Conservation (phyloP, 2,888 invertebrate genomes). For the Acanthosoma haemorrhoidale region DNA sequence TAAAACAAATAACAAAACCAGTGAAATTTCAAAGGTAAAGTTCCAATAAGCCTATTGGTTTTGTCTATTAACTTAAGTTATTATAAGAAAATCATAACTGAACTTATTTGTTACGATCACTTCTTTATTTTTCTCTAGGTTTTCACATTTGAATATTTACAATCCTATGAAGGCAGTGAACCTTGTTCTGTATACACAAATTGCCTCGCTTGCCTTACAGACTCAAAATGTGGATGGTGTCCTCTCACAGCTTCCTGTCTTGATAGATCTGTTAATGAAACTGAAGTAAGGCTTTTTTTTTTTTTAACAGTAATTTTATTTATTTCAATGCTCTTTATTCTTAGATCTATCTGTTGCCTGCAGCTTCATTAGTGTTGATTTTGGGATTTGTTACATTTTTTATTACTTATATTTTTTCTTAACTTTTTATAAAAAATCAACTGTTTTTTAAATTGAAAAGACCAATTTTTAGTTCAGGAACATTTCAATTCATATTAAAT, state of each 20-base stretch:
- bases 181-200: slow-evolving; percentile 71
- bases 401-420: too few species aligned
- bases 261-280: slow-evolving; percentile 62
- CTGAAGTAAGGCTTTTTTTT: slow-evolving; percentile 50
- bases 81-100: too few species aligned
- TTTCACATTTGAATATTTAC: slow-evolving; percentile 82
- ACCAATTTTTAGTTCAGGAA: too few species aligned
- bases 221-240: slow-evolving; percentile 90
- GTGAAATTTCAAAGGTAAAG: slow-evolving; percentile 64
- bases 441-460: too few species aligned
- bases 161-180: slow-evolving; percentile 77
- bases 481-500: too few species aligned
- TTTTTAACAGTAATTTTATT: too few species aligned
- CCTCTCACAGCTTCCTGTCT: slow-evolving; percentile 68
- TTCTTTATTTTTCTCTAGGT: slow-evolving; percentile 48
- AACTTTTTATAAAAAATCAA: too few species aligned
- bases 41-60: neutral
- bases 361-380: too few species aligned
- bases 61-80: neutral
- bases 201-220: slow-evolving; percentile 80
- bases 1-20: slow-evolving; percentile 53
- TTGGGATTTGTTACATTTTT: too few species aligned
- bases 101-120: neutral
- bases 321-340: too few species aligned
- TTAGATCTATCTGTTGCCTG: too few species aligned